Percentiles rank a stretch among this genome's conserved stretches.
Conservation (phyloP, 2,797 vertebrate genomes). For the Myotis findleyi region DNA sequence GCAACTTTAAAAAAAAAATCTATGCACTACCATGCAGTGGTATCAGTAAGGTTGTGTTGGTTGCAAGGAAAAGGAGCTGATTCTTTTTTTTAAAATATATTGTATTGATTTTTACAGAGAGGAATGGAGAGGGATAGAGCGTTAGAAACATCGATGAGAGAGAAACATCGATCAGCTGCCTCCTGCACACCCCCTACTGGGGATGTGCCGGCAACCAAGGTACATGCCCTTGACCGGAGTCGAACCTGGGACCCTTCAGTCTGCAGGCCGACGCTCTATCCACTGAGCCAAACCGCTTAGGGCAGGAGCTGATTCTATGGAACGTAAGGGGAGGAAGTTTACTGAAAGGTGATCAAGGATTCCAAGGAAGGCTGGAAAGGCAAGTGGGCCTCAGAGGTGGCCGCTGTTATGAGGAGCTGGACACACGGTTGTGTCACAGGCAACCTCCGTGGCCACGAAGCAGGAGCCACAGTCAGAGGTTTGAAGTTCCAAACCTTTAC, state of each 20-base stretch:
- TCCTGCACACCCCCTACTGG: too few relatives aligned
- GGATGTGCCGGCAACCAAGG: too few relatives aligned
- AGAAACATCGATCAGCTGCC: too few relatives aligned
- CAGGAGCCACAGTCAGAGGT: neutral
- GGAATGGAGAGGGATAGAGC: too few relatives aligned
- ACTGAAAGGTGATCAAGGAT: neutral
- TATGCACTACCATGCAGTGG: neutral
- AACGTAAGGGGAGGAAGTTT: neutral
- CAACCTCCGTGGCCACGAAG: neutral
- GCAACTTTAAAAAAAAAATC: neutral
- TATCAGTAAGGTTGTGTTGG: neutral
- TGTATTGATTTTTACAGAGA: too few relatives aligned
- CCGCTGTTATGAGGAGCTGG: neutral
- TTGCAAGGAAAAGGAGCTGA: neutral
- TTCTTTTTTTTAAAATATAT: neutral
- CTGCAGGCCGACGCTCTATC: too few relatives aligned
- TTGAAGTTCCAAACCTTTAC: neutral
- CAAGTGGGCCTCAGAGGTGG: neutral
- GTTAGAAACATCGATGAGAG: too few relatives aligned
- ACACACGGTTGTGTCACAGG: fast-evolving
- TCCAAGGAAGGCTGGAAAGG: neutral
- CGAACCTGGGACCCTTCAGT: too few relatives aligned
- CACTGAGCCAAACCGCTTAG: too few relatives aligned
- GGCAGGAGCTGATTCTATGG: neutral
- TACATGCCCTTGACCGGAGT: too few relatives aligned